Evolutionary conservation across 2,797 vertebrate species (phyloP), one percentile per base, ranked within the genome.

Genomic region (Adelosebastes latens): DNA sequence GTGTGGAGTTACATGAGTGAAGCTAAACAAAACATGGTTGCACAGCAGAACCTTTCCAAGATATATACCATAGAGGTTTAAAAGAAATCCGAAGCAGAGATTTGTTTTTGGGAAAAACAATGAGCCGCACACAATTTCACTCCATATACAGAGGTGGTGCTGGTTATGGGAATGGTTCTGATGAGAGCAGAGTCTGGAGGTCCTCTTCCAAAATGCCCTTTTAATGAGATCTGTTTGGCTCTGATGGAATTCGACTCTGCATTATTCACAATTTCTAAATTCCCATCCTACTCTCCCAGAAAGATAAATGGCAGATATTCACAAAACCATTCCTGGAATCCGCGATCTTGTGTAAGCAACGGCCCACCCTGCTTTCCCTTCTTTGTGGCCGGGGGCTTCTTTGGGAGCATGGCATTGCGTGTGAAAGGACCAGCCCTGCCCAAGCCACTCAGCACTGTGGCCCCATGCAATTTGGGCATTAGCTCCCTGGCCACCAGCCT

Each of bases 351-450:
- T 77, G 59, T 87, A 92, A 89, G 79, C 84, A 89, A 70, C 2
- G 36, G 65, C 81, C 84, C 84, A 81, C 87, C 86, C 87, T 85
- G 74, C 65, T 62, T 88, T 87, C 76, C 81, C 66, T 61, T 76
- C 80, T 82, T 83, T 76, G 83, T 78, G 86, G 84, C 81, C 13
- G 22, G 89, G 39, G 87, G 88, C 81, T 91, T 87, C 86, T 89
- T 82, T 82, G 74, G 75, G 79, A 86, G 89, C 72, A 72, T 85
- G 89, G 79, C 86, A 85, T 96, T 88, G 95, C 95, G 94, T 96
- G 96, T 95, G 94, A 96, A 95, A 81, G 81, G 65, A 77, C 71
- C 86, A 24, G 91, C 90, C 92, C 88, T 82, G 87, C 94, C 94
- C 93, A 93, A 83, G 80, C 68, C 55, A 81, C 89, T 92, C 94